Base-by-base conservation (phyloP, 2,888 invertebrate species). In the Drosophila borborema region DNA sequence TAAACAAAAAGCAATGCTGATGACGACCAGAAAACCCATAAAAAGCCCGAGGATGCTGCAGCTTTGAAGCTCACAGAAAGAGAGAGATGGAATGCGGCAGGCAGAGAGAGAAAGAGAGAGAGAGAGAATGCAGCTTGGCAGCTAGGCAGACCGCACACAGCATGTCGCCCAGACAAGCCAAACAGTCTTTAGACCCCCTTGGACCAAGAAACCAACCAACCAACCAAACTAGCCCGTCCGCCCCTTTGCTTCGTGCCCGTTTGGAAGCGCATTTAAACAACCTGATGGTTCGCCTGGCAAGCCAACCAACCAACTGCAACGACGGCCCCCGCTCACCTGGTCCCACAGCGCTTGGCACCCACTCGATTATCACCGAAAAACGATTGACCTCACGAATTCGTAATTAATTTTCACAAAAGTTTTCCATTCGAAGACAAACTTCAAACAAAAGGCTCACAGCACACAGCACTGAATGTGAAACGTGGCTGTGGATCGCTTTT, bases 351-450 rank as follows among this genome's bases (percentile, higher is more conserved):
- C 77, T 75, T 87, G 82, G 84, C 85, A 85, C 85, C 88, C 88
- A 88, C 86, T 86, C 88, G 88, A 86, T 88, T 88, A 86, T 88
- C 88, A 88, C 88, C 82, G 84, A 89, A 89, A 86, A 86, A 89
- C 90, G 89, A 89, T 90, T 89, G 89, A 89, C 89, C 89, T 89
- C 89, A 89, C 89, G 89, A 90, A 89, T 90, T 89, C 89, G 89
- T 90, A 90, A 90, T 90, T 90, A 90, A 90, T 90, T 90, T 89
- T 89, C 89, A 86, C 89, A 90, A 88, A 90, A 81, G 86, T 85
- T 85, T 85, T 85, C 85, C 87, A 85, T 85, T 87, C 85, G 85
- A 85, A 85, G 85, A 85, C 85, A 85, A 85, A 89, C 87, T 87
- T 87, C 77, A 88, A 89, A 82, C 83, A 89, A 82, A 82, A 82